phyloP scores from a whole-genome alignment of 2,113 vertebrate genomes.

The Miniopterus natalensis region DNA sequence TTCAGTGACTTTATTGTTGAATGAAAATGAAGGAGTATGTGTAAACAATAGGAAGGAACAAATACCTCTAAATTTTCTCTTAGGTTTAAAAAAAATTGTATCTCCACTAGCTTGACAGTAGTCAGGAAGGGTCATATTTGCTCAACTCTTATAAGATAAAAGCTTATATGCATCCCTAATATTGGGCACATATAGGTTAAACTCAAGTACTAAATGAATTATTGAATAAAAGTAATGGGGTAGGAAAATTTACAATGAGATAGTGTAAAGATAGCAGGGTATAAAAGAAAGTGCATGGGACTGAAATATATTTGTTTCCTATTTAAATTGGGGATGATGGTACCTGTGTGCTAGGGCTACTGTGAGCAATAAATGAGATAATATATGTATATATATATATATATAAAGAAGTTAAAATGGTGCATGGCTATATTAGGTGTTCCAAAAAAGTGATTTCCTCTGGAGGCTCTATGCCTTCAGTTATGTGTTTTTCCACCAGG shows the following conservation, averaged over 20 bases:
- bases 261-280: not conserved
- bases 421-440: not conserved
- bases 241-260: constrained; percentile 11
- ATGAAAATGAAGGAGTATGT: constrained; percentile 6
- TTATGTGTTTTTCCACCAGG: not conserved
- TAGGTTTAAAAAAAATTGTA: not conserved
- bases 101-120: not conserved
- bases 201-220: not conserved
- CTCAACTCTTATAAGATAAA: not conserved
- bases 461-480: not conserved
- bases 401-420: not conserved
- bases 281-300: not conserved
- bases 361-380: not conserved
- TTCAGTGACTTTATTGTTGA: not conserved
- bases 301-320: not conserved
- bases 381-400: not conserved
- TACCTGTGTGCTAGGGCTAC: not conserved
- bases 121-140: not conserved
- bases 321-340: not conserved
- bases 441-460: not conserved
- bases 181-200: not conserved
- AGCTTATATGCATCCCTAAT: not conserved
- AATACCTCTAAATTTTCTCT: not conserved
- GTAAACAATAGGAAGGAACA: not conserved
- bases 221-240: not conserved